Conservation (phyloP, 2,888 invertebrate species). For the Drymonia ruficornis region DNA sequence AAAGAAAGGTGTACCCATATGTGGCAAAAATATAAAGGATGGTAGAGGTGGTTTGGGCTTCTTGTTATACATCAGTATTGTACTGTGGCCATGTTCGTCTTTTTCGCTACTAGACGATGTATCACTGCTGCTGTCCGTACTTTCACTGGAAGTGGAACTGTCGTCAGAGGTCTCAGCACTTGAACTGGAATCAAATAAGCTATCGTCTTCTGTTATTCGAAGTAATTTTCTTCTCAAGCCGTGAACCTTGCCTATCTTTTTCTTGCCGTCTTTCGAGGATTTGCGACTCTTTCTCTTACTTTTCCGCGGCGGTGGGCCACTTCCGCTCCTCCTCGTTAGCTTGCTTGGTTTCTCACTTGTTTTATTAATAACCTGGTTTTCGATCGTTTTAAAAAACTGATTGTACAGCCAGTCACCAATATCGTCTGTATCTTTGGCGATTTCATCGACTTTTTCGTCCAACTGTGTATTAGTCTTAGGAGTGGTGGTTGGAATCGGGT, state of each 20-base stretch:
- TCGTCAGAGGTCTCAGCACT: slow-evolving; percentile 32
- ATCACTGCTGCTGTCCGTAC: slow-evolving; percentile 20
- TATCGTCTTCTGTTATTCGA: slow-evolving; percentile 70
- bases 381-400: slow-evolving; percentile 77
- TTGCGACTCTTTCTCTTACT: slow-evolving; percentile 44
- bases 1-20: slow-evolving; percentile 67
- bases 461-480: slow-evolving; percentile 31
- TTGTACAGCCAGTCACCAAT: slow-evolving; percentile 78
- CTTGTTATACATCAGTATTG: slow-evolving; percentile 68
- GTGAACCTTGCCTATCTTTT: slow-evolving; percentile 45
- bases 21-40: slow-evolving; percentile 74
- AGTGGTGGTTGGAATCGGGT: slow-evolving; percentile 35
- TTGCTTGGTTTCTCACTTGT: slow-evolving; percentile 46
- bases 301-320: slow-evolving; percentile 21
- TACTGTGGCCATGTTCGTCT: slow-evolving; percentile 63
- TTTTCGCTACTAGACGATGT: slow-evolving; percentile 7
- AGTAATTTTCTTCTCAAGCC: slow-evolving; percentile 59
- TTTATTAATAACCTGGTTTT: slow-evolving; percentile 72
- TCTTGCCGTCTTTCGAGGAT: slow-evolving; percentile 37
- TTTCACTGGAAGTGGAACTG: slow-evolving; percentile 36
- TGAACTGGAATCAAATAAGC: slow-evolving; percentile 62
- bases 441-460: slow-evolving; percentile 54
- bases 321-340: slow-evolving; percentile 57
- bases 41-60: slow-evolving; percentile 68
- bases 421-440: slow-evolving; percentile 65